Base-by-base conservation (phyloP, 1,140 invertebrate species). In the Amphibalanus amphitrite region DNA sequence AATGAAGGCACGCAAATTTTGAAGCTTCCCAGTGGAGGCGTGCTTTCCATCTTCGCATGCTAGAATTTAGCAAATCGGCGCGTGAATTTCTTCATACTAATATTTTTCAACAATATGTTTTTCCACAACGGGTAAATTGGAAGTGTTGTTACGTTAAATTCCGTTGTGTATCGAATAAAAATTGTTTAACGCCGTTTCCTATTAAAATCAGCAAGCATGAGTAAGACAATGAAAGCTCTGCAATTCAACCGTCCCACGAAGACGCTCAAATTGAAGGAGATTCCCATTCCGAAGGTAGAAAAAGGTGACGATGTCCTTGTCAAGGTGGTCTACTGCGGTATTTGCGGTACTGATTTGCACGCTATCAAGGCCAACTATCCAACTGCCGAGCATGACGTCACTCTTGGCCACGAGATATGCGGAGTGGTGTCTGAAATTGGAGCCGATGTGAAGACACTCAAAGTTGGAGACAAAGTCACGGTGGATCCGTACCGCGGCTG, bases 261-360 rank as follows among this genome's bases (percentile, higher is more conserved):
- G 20, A 65, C 64, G 64, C 64, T 65, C 6, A 65, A 65, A 23
- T 25, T 65, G 4, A 26, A 65, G n/a, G 23, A 65, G 64, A 65
- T 65, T n/a, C 23, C 64, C 64, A 26, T n/a, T n/a, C 64, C 64
- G 64, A 23, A 65, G 26, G 26, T 65, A 65, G 64, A n/a, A 25
- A 23, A 26, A 6, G 64, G 64, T 65, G 64, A 65, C 64, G 64
- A 65, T 23, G 64, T 65, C 20, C 8, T n/a, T 6, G 23, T 65
- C 6, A 65, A 65, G 20, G 64, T 65, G 10, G 82, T 83, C 26
- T 88, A 85, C 76, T 78, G 85, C 0, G 90, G 90, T 1, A 85
- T 92, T 67, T 92, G 90, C 80, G 90, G 90, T 0, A 91, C 89
- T 26, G 90, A 92, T 81, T 82, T 92, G 0, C 89, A 91, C 76